phyloP scores from a whole-genome alignment of 2,113 vertebrate species.

The Chionodraco myersi region DNA sequence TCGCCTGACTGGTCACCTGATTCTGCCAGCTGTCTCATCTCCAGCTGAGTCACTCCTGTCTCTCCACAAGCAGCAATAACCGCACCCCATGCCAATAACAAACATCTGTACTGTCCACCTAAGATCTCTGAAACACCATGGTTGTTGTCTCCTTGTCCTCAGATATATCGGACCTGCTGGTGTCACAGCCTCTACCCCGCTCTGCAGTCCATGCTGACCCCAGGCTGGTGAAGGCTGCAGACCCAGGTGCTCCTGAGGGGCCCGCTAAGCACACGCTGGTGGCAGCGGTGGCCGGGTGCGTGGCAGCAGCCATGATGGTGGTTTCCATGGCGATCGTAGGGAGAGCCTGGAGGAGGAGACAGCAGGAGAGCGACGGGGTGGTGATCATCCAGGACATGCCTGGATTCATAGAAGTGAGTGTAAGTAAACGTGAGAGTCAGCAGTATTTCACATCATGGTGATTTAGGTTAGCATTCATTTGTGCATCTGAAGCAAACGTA shows the following conservation, averaged over 20 bases:
- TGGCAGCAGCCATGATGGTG: conserved; percentile 73
- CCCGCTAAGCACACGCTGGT: conserved; percentile 60
- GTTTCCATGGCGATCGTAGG: conserved; percentile 72
- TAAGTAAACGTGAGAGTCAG: background rate
- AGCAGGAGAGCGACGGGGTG: background rate
- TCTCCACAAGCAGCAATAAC: too few species aligned
- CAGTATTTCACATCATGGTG: background rate
- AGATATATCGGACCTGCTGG: conserved; percentile 87
- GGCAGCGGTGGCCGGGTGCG: conserved; percentile 67
- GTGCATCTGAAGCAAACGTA: background rate
- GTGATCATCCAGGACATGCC: conserved; percentile 39
- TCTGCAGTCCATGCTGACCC: background rate
- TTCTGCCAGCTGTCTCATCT: too few species aligned
- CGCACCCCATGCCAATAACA: too few species aligned
- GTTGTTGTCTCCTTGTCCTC: conserved; percentile 14
- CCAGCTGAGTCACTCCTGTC: too few species aligned
- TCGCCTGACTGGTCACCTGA: too few species aligned
- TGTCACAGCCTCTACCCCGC: conserved; percentile 41
- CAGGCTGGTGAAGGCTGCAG: conserved; percentile 57
- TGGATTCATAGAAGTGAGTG: conserved; percentile 34
- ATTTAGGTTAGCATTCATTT: background rate
- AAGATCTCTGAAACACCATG: background rate
- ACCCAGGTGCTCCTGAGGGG: conserved; percentile 6
- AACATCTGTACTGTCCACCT: too few species aligned
- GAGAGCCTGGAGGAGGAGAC: conserved; percentile 71